Evolutionary conservation across 2,888 invertebrate genomes (phyloP), one percentile per base, ranked within the genome.

Genomic region (Corbicula japonica): DNA sequence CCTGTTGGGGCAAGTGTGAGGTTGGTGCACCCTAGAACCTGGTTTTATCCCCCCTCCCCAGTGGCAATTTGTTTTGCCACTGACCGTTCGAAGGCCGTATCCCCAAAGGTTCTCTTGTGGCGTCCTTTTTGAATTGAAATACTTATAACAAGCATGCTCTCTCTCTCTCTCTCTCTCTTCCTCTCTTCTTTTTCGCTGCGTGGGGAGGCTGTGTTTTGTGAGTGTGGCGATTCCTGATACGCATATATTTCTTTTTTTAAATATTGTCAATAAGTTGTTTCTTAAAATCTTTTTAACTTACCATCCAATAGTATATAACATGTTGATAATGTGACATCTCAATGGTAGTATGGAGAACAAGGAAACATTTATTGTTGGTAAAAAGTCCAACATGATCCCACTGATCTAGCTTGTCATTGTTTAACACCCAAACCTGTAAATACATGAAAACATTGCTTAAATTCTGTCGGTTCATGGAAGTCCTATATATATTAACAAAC

Each of bases 231-330:
- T n/a, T n/a, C n/a, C n/a, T n/a, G n/a, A n/a, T n/a, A n/a, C n/a
- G n/a, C n/a, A n/a, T n/a, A n/a, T n/a, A n/a, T 21, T 21, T 18
- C 50, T 15, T 50, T 50, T 15, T 60, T 60, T 21, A 2, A 60
- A 60, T 8, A 60, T 8, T 58, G n/a, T 52, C 52, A 23, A 66
- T 63, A 6, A 41, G 32, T 28, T 30, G 18, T n/a, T 30, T n/a
- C 34, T 34, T 30, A 10, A 66, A 61, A 21, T n/a, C 26, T 23
- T 28, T 41, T 28, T 1, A 21, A 83, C 84, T 61, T 82, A 87
- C 87, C 76, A 86, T 66, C 90, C 90, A 90, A 52, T 86, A 89
- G 61, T 89, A 90, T 10, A 89, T 41, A 0, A 84, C 68, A 56
- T 76, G 56, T 12, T 77, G 73, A 21, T 73, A 58, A 30, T 61